A percentile compares a stretch with the other conserved stretches of the same genome.
These are phyloP conservation scores for Camponotus pennsylvanicus DNA, from an alignment of 1,140 invertebrate genomes.

Conservation along the genomic window DNA sequence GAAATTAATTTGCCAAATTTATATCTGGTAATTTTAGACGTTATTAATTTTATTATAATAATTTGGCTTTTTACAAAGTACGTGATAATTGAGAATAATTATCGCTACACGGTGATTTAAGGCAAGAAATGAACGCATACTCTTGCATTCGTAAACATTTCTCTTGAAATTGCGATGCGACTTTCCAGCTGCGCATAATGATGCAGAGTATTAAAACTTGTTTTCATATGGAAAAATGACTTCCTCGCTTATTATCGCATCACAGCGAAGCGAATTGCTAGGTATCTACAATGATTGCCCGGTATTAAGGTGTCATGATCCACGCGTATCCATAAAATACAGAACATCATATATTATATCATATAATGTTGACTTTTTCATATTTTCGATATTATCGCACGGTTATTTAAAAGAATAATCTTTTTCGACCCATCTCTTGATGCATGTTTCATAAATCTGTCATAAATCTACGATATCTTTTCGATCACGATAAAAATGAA, in stretches of 20 bases:
- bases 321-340: neutral
- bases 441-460: neutral
- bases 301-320: slow-evolving; percentile 29
- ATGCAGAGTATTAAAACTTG: slow-evolving; percentile 31
- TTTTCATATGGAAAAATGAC: slow-evolving; percentile 26
- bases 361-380: neutral
- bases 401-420: neutral
- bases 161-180: slow-evolving; percentile 22
- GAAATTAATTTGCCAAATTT: slow-evolving; percentile 24
- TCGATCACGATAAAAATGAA: neutral
- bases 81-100: slow-evolving; percentile 7
- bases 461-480: neutral
- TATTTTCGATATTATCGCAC: slow-evolving; percentile 23
- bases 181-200: slow-evolving; percentile 16
- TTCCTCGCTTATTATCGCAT: slow-evolving; percentile 44
- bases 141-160: slow-evolving; percentile 18
- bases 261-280: slow-evolving; percentile 26
- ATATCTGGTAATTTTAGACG: neutral
- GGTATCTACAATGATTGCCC: slow-evolving; percentile 31
- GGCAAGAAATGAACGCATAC: neutral
- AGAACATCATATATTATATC: neutral
- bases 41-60: neutral
- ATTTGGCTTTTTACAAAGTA: neutral
- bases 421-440: neutral
- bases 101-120: neutral